Evolutionary conservation across 2,888 invertebrate genomes (phyloP), one percentile per base, ranked within the genome.

Genomic region (Drosophila recens): DNA sequence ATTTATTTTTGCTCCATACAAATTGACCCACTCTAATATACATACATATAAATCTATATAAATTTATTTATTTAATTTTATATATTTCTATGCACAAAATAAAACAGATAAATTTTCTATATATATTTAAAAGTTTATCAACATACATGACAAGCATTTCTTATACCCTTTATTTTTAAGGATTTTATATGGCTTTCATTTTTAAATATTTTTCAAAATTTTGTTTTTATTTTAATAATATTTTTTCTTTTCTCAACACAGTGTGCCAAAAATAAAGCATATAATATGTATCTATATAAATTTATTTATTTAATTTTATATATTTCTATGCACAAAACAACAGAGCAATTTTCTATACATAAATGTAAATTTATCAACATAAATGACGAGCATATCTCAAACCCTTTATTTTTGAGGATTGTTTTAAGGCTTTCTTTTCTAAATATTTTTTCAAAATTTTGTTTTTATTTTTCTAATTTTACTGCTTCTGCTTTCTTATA

Each of bases 21-120:
- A n/a, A n/a, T n/a, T n/a, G n/a, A n/a, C n/a, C n/a, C n/a, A n/a
- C n/a, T n/a, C n/a, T n/a, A n/a, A n/a, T n/a, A n/a, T 17, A 17
- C 17, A 17, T 17, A 17, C 1, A 30, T 36, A 36, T n/a, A n/a
- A 6, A 13, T 13, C 0, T 34, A 38, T 40, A 51, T 61, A 52
- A 64, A 17, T 63, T 20, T 51, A 56, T 71, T 57, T 80, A 58
- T 75, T 67, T 56, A 36, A 46, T 57, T 67, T 23, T 66, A 43
- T 49, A 11, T 67, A 52, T 36, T 15, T 36, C 45, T n/a, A 1
- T 15, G 36, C 23, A 27, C 6, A 66, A 56, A 20, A 6, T n/a
- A 30, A 51, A 56, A 43, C 30, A 53, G n/a, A n/a, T n/a, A n/a
- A n/a, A n/a, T 8, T 30, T 54, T 54, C 6, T 54, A 43, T 45